Evolutionary conservation across 2,113 vertebrate species (phyloP), one percentile per base, ranked within the genome.

Genomic region (Cyanoderma ruficeps): DNA sequence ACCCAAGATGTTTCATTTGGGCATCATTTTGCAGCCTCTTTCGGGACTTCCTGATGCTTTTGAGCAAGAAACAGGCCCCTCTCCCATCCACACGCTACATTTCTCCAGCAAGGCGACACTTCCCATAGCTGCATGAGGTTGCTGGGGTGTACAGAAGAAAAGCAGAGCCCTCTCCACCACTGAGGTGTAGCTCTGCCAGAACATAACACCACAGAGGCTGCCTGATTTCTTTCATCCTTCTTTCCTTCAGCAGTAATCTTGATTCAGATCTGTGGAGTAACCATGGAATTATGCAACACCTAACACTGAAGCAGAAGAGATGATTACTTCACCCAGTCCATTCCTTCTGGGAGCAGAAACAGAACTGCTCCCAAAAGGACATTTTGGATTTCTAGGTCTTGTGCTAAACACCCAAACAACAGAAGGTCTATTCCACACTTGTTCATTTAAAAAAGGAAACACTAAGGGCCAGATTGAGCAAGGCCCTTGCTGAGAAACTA

Each of bases 191-290:
- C 55, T 37, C 55, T 24, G 71, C 12, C 50, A 30, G 23, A 27
- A 74, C 6, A 27, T 25, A 69, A 1, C 14, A 46, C 22, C 42
- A 37, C 28, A 44, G 10, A 75, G 50, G 46, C 2, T 37, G 37
- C 50, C 79, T 0, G 21, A 86, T 59, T 65, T 67, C 78, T 71
- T 57, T 35, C 15, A 70, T 52, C 59, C 37, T 72, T 79, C 63
- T n/a, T 70, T 50, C 35, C 77, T 70, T 80, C 75, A 67, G 50
- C 59, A 67, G 44, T 50, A 81, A 94, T 83, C 92, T 78, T 33
- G 60, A 55, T 83, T 53, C 44, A 84, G 37, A 90, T 87, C 80
- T 89, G 90, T 78, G 90, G 56, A 90, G 94, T 90, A 92, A 96
- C 79, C 35, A 31, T 33, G 74, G 64, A 82, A 86, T 94, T 93